Evolutionary conservation across 2,797 vertebrate species (phyloP).

Genomic region (Chiloscyllium punctatum): DNA sequence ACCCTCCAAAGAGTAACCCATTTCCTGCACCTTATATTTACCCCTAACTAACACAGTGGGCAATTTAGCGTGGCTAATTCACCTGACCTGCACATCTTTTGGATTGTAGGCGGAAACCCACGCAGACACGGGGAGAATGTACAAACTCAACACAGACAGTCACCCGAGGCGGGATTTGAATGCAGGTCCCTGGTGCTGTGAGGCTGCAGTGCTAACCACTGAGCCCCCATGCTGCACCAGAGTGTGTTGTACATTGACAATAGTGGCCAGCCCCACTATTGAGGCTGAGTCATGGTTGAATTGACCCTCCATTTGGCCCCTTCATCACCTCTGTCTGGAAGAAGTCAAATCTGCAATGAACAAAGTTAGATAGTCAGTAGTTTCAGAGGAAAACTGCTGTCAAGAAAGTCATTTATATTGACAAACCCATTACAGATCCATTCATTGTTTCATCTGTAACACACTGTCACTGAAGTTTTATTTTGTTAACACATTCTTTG

Average conservation of each 20-base stretch:
- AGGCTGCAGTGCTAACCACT: too few species aligned
- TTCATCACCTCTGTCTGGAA: neutral
- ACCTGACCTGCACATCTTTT: too few species aligned
- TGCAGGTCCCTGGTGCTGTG: too few species aligned
- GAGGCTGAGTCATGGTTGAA: neutral
- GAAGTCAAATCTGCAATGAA: neutral
- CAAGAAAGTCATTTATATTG: neutral
- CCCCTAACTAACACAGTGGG: too few species aligned
- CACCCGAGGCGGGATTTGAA: too few species aligned
- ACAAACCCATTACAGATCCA: neutral
- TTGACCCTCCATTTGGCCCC: neutral
- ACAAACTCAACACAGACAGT: too few species aligned
- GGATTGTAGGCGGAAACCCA: too few species aligned
- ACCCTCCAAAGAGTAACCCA: too few species aligned
- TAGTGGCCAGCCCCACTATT: neutral
- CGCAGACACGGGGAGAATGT: too few species aligned
- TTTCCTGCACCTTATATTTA: too few species aligned
- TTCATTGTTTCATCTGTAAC: neutral
- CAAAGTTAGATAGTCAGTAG: neutral
- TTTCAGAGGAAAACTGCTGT: neutral
- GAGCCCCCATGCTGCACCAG: neutral
- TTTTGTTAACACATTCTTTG: too few species aligned
- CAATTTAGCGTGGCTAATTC: too few species aligned
- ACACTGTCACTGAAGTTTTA: neutral
- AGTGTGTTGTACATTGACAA: neutral